Conservation (phyloP, 2,888 invertebrate genomes). For the Leptinotarsa rubiginosa region DNA sequence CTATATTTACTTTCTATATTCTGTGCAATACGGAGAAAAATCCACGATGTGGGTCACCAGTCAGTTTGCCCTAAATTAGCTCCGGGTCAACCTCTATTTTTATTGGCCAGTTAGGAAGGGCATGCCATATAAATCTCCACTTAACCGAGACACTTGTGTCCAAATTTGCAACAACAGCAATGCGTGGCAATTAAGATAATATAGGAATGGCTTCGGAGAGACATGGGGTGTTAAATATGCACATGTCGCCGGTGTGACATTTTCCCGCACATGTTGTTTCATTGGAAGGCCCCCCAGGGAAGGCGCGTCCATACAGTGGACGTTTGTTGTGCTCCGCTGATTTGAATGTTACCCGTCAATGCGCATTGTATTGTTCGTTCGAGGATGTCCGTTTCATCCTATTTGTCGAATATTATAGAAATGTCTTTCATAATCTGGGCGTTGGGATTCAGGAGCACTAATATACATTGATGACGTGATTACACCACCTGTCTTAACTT, state of each 20-base stretch:
- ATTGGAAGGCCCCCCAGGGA: slow-evolving; percentile 53
- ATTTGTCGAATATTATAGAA: slow-evolving; percentile 23
- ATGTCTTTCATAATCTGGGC: neutral
- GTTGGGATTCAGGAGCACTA: no score
- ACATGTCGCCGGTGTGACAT: slow-evolving; percentile 55
- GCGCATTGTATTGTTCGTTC: slow-evolving; percentile 48
- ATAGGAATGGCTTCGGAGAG: slow-evolving; percentile 52
- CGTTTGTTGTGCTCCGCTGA: slow-evolving; percentile 51
- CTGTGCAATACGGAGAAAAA: no score
- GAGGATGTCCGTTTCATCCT: slow-evolving; percentile 28
- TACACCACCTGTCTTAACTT: no score
- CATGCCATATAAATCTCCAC: slow-evolving; percentile 5
- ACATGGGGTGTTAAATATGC: slow-evolving; percentile 58
- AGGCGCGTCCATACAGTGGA: slow-evolving; percentile 44
- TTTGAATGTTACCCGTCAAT: slow-evolving; percentile 58
- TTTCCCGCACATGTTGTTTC: slow-evolving; percentile 58
- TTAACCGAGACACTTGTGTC: slow-evolving; percentile 26
- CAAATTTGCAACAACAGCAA: slow-evolving; percentile 43
- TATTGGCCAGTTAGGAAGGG: neutral
- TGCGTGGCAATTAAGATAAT: slow-evolving; percentile 55
- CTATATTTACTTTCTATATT: no score
- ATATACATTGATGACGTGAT: no score
- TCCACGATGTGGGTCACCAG: no score
- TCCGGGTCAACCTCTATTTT: neutral
- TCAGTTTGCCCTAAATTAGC: neutral